phyloP scores from a whole-genome alignment of 1,140 invertebrate species.

The Temnothorax longispinosus region DNA sequence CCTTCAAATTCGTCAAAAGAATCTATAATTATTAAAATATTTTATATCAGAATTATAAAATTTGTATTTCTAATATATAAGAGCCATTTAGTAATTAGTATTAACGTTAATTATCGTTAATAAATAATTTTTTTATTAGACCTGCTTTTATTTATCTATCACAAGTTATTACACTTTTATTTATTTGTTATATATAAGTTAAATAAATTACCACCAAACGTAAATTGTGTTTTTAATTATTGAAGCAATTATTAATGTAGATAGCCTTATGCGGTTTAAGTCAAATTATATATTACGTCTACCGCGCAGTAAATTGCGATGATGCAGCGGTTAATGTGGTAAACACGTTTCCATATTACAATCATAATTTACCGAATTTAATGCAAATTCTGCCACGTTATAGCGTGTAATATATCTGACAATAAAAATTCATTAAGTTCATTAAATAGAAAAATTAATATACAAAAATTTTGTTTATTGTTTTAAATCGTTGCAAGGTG shows the following conservation, averaged over 20 bases:
- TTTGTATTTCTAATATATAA: not conserved
- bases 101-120: not conserved
- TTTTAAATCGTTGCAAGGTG: not conserved
- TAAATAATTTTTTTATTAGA: not conserved
- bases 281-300: not conserved
- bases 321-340: not conserved
- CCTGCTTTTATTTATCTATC: not conserved
- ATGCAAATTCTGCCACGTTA: not conserved
- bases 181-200: not conserved
- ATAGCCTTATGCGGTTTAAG: not conserved
- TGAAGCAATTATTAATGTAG: not conserved
- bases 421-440: not conserved
- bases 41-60: not conserved
- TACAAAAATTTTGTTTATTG: not conserved
- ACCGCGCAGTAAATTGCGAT: not conserved
- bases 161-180: not conserved
- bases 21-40: not conserved
- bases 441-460: not conserved
- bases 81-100: not conserved
- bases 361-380: not conserved
- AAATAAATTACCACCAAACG: not conserved
- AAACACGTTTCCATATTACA: constrained; percentile 11
- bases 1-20: not conserved
- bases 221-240: not conserved
- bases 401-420: not conserved